Evolutionary conservation across 2,113 vertebrate species (phyloP).

Genomic region (Lepisosteus oculatus): DNA sequence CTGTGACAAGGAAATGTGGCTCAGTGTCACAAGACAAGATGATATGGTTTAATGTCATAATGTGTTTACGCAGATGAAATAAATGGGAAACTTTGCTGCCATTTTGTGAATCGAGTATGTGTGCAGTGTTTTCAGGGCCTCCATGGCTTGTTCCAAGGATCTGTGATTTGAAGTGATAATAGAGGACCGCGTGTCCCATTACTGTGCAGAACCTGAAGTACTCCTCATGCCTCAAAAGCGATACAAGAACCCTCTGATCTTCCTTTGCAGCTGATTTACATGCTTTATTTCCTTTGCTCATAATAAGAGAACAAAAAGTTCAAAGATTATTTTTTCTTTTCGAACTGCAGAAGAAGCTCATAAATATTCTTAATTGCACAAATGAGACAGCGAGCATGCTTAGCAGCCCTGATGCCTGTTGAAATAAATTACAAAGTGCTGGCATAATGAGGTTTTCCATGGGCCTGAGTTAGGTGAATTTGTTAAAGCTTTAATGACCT

Average conservation of each 20-base stretch:
- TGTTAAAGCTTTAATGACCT: conserved; percentile 27
- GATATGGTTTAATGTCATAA: conserved; percentile 23
- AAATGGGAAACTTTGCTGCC: neutral
- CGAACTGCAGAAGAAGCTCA: conserved; percentile 26
- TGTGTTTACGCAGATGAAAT: conserved; percentile 13
- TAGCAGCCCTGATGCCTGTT: conserved; percentile 25
- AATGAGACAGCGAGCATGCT: conserved; percentile 25
- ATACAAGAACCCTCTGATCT: neutral
- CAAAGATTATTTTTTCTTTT: conserved; percentile 24
- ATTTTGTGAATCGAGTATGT: neutral
- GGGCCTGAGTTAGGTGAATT: conserved; percentile 29
- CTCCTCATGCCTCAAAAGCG: neutral
- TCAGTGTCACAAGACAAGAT: conserved; percentile 29
- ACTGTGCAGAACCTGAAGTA: neutral
- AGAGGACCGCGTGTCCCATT: neutral
- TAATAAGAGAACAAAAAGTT: conserved; percentile 17
- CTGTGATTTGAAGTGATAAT: neutral
- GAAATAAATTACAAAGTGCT: conserved; percentile 31
- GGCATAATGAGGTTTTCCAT: conserved; percentile 19
- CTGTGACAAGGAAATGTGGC: conserved; percentile 39
- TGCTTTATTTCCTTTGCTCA: conserved; percentile 4
- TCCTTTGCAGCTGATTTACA: neutral
- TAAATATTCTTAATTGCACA: conserved; percentile 34
- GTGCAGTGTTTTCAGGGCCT: neutral
- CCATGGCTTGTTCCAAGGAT: neutral